phyloP scores from a whole-genome alignment of 2,888 invertebrate genomes.

The Caenorhabditis panamensis region DNA sequence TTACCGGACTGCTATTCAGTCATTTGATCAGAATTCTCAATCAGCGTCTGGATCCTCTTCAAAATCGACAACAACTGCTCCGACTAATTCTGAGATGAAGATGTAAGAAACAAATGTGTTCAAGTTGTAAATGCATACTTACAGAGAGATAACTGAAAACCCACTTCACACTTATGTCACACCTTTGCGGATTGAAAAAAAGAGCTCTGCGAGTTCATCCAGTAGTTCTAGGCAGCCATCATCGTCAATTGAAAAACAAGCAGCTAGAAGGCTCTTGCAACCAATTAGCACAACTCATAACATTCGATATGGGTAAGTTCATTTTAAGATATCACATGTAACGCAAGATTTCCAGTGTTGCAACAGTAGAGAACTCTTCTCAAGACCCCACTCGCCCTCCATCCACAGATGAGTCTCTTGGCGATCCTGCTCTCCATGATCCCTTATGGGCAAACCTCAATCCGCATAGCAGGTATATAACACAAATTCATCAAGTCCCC shows the following conservation, averaged over 20 bases:
- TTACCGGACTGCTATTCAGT: slow-evolving; percentile 61
- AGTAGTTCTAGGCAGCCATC: slow-evolving; percentile 55
- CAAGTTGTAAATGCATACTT: not conserved
- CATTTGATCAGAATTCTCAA: slow-evolving; percentile 54
- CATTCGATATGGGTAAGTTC: slow-evolving; percentile 62
- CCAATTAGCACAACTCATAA: slow-evolving; percentile 65
- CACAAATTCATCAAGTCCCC: not conserved
- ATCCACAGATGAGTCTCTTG: slow-evolving; percentile 66
- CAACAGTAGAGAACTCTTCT: slow-evolving; percentile 56
- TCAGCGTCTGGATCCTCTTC: slow-evolving; percentile 55
- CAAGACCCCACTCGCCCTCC: slow-evolving; percentile 70
- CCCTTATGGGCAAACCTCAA: slow-evolving; percentile 61
- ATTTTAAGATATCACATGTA: too few relatives aligned
- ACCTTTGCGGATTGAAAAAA: slow-evolving; percentile 48
- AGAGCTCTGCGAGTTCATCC: slow-evolving; percentile 51
- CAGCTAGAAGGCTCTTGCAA: slow-evolving; percentile 62
- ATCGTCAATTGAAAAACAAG: slow-evolving; percentile 64
- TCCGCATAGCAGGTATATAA: slow-evolving; percentile 65
- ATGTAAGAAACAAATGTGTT: slow-evolving; percentile 24
- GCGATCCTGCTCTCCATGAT: slow-evolving; percentile 62
- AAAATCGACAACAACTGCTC: slow-evolving; percentile 49
- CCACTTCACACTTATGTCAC: slow-evolving; percentile 55
- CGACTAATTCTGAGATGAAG: slow-evolving; percentile 49
- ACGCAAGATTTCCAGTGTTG: slow-evolving; percentile 30
- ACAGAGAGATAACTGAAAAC: slow-evolving; percentile 57